Percentiles rank a stretch among this genome's conserved stretches.
Evolutionary conservation across 2,113 vertebrate species (phyloP).

Genomic region (western clawed frog (Xenopus tropicalis)): DNA sequence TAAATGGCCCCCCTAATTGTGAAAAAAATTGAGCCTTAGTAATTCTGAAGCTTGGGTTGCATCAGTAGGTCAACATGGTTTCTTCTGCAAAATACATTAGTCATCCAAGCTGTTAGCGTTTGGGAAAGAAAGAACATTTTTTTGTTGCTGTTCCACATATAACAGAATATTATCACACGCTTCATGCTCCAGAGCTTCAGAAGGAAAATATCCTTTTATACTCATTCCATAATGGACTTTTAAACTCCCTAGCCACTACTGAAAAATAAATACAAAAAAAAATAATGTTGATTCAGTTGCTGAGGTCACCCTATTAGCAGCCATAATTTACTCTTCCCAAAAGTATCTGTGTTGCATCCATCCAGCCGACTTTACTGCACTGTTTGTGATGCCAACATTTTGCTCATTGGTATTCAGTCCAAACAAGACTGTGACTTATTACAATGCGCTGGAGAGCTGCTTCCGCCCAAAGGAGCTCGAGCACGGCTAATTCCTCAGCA

Average conservation of each 20-base stretch:
- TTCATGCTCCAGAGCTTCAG: constrained; percentile 25
- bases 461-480: too few species aligned
- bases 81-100: too few species aligned
- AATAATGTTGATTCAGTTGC: constrained; percentile 40
- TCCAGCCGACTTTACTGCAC: constrained; percentile 24
- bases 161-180: constrained; percentile 30
- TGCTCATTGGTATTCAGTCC: constrained; percentile 10
- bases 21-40: too few species aligned
- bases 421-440: not conserved
- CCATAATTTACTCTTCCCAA: constrained; percentile 39
- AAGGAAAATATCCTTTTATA: constrained; percentile 35
- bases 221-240: constrained; percentile 27
- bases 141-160: not conserved
- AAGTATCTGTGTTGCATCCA: not conserved
- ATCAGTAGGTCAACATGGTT: too few species aligned
- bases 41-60: too few species aligned
- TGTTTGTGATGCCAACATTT: constrained; percentile 16
- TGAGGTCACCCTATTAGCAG: constrained; percentile 35
- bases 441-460: too few species aligned
- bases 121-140: not conserved
- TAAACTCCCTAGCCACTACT: constrained; percentile 38
- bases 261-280: constrained; percentile 27
- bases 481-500: too few species aligned
- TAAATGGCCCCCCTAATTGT: too few species aligned
- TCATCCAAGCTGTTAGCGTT: not conserved